A percentile compares a stretch with the other conserved stretches of the same genome.
Conservation (phyloP, 2,888 invertebrate species). For the Anoncus sp. region DNA sequence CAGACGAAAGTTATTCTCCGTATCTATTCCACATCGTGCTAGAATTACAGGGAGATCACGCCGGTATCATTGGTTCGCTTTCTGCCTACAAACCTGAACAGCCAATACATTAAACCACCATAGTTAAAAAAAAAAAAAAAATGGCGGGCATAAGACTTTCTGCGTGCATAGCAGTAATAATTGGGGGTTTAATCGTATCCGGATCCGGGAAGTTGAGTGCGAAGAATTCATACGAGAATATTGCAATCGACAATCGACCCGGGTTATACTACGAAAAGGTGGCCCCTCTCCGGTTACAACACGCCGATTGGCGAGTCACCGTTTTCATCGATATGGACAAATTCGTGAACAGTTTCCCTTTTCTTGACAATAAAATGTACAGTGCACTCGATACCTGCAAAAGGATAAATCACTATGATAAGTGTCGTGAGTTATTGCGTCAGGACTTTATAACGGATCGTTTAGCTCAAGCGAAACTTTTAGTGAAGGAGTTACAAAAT, state of each 20-base stretch:
- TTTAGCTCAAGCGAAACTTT: background rate
- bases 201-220: too few relatives aligned
- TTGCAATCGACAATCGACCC: background rate
- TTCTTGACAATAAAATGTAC: background rate
- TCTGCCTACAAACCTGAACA: too few relatives aligned
- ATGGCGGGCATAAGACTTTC: too few relatives aligned
- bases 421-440: background rate
- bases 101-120: too few relatives aligned
- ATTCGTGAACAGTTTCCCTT: background rate
- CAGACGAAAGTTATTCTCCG: too few relatives aligned
- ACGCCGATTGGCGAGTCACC: constrained; percentile 22
- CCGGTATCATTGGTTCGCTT: too few relatives aligned
- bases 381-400: background rate
- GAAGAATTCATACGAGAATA: too few relatives aligned
- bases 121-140: too few relatives aligned
- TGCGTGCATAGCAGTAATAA: too few relatives aligned
- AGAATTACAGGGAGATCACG: too few relatives aligned
- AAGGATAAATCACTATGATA: background rate
- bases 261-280: constrained; percentile 1
- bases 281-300: background rate
- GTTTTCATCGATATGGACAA: constrained; percentile 20
- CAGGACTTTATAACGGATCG: background rate
- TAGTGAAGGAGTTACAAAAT: background rate
- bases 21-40: too few relatives aligned
- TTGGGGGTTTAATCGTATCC: too few relatives aligned